Conservation (phyloP, 2,888 invertebrate species). For the Dastarcus helophoroides region DNA sequence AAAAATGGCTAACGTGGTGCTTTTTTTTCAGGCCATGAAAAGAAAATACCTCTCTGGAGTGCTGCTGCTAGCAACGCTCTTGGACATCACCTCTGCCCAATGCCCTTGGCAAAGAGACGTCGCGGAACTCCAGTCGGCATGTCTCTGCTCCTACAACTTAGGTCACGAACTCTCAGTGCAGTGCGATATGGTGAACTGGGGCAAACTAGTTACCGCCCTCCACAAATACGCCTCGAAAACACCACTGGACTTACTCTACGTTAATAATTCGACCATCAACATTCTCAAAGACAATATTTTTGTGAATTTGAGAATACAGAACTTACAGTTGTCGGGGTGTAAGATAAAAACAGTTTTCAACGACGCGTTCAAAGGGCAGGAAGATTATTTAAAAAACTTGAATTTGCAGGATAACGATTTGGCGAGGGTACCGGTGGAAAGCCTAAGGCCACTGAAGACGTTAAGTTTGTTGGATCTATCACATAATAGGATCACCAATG, state of each 20-base stretch:
- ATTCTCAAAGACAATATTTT: slow-evolving; percentile 57
- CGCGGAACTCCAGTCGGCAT: slow-evolving; percentile 66
- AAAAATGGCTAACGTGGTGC: no score
- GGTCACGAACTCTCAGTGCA: slow-evolving; percentile 79
- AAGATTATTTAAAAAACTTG: slow-evolving; percentile 65
- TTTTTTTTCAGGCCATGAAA: slow-evolving; percentile 32
- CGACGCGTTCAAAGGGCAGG: slow-evolving; percentile 75
- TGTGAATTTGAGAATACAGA: slow-evolving; percentile 59
- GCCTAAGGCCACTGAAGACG: slow-evolving; percentile 54
- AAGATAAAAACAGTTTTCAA: slow-evolving; percentile 58
- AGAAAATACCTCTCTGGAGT: slow-evolving; percentile 21
- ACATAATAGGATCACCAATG: slow-evolving; percentile 60
- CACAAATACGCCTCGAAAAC: slow-evolving; percentile 55
- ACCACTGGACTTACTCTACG: slow-evolving; percentile 71
- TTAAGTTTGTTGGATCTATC: slow-evolving; percentile 75
- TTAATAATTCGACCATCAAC: slow-evolving; percentile 75
- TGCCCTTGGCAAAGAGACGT: slow-evolving; percentile 78
- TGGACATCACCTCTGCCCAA: slow-evolving; percentile 42
- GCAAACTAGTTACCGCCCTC: slow-evolving; percentile 59
- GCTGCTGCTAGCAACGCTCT: slow-evolving; percentile 22
- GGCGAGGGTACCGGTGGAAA: slow-evolving; percentile 62
- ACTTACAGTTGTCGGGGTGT: slow-evolving; percentile 76
- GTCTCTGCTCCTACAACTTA: slow-evolving; percentile 79
- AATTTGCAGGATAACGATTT: slow-evolving; percentile 78
- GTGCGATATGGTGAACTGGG: slow-evolving; percentile 80